Percentiles rank a stretch among this genome's conserved stretches.
Evolutionary conservation across 2,888 invertebrate species (phyloP).

Genomic region (Agrochola litura): DNA sequence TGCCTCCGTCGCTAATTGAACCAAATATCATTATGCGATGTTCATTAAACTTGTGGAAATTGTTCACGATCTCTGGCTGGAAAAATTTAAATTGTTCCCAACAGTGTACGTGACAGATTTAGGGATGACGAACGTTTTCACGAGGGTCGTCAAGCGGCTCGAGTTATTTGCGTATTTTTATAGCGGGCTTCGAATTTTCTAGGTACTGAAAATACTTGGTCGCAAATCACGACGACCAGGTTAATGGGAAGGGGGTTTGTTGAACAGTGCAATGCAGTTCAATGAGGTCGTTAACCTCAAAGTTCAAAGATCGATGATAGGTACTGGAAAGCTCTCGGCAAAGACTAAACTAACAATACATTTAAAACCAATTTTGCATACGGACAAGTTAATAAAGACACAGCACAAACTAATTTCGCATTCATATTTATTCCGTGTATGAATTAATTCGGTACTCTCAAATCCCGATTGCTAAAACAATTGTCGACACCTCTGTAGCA

Average conservation of each 20-base stretch:
- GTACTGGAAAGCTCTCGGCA: neutral
- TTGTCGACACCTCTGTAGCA: conserved; percentile 55
- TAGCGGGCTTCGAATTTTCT: conserved; percentile 18
- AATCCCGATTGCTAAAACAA: conserved; percentile 60
- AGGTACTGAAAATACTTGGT: conserved; percentile 9
- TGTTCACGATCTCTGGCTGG: conserved; percentile 47
- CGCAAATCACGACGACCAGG: conserved; percentile 21
- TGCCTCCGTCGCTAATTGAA: conserved; percentile 45
- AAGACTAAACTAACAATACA: conserved; percentile 14
- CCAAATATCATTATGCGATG: conserved; percentile 43
- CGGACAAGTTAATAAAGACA: conserved; percentile 30
- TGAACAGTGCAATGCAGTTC: conserved; percentile 9
- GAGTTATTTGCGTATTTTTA: conserved; percentile 49
- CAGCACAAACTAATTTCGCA: conserved; percentile 42
- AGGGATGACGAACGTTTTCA: conserved; percentile 41
- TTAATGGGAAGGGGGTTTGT: conserved; percentile 27
- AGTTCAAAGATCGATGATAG: conserved; percentile 25
- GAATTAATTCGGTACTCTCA: conserved; percentile 57
- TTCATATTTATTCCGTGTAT: conserved; percentile 60
- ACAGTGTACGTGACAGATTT: conserved; percentile 55
- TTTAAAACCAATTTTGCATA: conserved; percentile 30
- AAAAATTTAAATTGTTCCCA: conserved; percentile 50
- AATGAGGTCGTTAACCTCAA: conserved; percentile 38
- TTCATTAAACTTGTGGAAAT: conserved; percentile 58
- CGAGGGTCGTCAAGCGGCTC: conserved; percentile 31